A percentile compares a stretch with the other conserved stretches of the same genome.
Evolutionary conservation across 2,797 vertebrate genomes (phyloP).

Genomic region (Balearica regulorum): DNA sequence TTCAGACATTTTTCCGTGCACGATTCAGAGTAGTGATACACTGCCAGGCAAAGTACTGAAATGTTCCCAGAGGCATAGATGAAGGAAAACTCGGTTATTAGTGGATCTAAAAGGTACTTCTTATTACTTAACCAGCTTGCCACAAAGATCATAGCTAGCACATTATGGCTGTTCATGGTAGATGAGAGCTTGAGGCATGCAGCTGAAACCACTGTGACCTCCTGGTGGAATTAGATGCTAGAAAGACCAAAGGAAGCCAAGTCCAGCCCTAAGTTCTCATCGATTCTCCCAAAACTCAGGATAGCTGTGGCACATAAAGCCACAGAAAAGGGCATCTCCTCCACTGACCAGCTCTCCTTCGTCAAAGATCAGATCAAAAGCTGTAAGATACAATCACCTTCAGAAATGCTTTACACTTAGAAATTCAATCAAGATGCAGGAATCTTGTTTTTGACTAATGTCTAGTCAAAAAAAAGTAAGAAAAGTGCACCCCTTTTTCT

Average conservation of each 20-base stretch:
- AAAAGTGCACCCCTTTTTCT: rapidly evolving
- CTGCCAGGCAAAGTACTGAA: slow-evolving; percentile 45
- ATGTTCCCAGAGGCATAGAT: slow-evolving; percentile 20
- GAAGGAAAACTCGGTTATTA: slow-evolving; percentile 33
- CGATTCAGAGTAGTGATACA: neutral
- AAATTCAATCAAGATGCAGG: neutral
- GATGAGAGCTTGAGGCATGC: neutral
- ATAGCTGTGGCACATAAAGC: neutral
- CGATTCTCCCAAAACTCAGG: neutral
- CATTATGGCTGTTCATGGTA: rapidly evolving
- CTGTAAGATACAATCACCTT: neutral
- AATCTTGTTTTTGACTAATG: neutral
- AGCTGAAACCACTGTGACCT: neutral
- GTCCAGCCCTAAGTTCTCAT: neutral
- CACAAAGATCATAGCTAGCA: neutral
- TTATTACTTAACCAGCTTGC: neutral
- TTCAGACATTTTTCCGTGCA: slow-evolving; percentile 29
- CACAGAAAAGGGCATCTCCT: neutral
- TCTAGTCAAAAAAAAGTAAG: neutral
- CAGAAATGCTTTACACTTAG: neutral
- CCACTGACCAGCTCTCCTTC: neutral
- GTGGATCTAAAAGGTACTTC: slow-evolving; percentile 11
- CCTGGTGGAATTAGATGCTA: neutral
- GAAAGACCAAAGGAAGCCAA: neutral
- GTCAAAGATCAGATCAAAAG: neutral